Conservation (phyloP, 2,113 vertebrate species). For the Elachura formosa region DNA sequence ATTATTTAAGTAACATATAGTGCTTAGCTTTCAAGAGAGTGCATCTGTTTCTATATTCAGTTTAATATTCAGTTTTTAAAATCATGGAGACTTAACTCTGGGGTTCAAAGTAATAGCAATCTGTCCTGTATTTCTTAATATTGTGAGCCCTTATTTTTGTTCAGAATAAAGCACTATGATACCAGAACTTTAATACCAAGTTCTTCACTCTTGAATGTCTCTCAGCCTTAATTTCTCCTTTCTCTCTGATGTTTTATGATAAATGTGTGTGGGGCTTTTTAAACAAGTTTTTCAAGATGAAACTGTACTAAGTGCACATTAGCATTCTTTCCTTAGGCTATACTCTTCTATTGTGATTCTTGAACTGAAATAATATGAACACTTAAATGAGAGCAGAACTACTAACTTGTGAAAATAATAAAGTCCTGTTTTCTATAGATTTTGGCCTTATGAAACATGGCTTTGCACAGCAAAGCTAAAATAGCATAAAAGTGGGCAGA, state of each 20-base stretch:
- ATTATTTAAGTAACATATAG: neutral
- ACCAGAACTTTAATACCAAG: neutral
- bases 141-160: neutral
- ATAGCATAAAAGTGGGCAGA: neutral
- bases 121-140: neutral
- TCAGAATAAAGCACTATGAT: neutral
- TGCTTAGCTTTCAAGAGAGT: neutral
- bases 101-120: neutral
- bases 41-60: neutral
- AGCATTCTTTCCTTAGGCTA: neutral
- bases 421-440: neutral
- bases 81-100: neutral
- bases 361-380: neutral
- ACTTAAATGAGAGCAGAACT: neutral
- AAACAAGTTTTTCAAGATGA: neutral
- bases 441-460: neutral
- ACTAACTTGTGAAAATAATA: neutral
- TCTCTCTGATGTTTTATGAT: neutral
- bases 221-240: neutral
- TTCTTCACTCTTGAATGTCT: neutral
- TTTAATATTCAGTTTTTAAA: neutral
- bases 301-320: neutral
- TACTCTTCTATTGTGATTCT: neutral
- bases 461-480: neutral
- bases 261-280: accelerated